Conservation (phyloP, 2,113 vertebrate genomes). For the Melanocharis versteri region DNA sequence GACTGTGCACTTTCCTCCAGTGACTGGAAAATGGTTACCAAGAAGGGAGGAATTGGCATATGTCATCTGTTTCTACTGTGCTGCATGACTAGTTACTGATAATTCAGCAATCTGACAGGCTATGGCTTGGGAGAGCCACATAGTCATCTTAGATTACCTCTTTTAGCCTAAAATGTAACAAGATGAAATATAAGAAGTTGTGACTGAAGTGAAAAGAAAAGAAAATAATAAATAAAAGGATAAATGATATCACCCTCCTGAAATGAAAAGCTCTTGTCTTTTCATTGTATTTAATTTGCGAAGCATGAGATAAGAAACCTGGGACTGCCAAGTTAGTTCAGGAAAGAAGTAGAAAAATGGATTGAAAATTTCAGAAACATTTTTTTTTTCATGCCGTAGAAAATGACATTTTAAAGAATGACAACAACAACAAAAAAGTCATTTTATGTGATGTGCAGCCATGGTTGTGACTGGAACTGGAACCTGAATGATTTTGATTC, state of each 20-base stretch:
- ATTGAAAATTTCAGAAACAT: conserved; percentile 20
- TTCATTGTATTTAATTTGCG: conserved; percentile 48
- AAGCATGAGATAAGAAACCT: conserved; percentile 23
- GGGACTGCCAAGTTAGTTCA: neutral
- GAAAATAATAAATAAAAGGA: conserved; percentile 21
- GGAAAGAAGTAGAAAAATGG: conserved; percentile 7
- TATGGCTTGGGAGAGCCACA: conserved; percentile 49
- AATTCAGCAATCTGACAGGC: conserved; percentile 62
- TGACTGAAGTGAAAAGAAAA: conserved; percentile 31
- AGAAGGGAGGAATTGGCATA: conserved; percentile 47
- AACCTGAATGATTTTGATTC: neutral
- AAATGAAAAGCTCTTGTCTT: conserved; percentile 20
- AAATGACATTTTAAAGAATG: neutral
- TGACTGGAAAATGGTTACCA: conserved; percentile 47
- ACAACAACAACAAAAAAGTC: neutral
- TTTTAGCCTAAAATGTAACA: conserved; percentile 34
- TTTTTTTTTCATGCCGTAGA: neutral
- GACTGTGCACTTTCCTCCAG: conserved; percentile 23
- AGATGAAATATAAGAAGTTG: neutral
- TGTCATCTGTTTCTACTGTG: conserved; percentile 51
- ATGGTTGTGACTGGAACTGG: neutral
- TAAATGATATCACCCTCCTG: neutral
- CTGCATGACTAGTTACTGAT: conserved; percentile 63
- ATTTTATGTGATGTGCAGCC: neutral
- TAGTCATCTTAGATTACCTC: conserved; percentile 52